Base-by-base conservation (phyloP, 2,113 vertebrate species). In the Sinosuthora webbiana region DNA sequence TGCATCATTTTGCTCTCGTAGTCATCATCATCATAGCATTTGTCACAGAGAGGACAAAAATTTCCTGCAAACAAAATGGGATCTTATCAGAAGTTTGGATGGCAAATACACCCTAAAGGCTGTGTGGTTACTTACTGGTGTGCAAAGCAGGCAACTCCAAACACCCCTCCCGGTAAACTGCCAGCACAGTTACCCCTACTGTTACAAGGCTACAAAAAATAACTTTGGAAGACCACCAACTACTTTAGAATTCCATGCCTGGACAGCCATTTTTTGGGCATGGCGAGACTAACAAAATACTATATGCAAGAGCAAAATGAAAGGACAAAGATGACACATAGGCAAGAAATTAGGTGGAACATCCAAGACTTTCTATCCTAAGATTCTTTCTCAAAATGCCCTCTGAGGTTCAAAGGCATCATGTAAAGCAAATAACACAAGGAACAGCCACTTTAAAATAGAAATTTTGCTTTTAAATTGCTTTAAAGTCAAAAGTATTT, bases 1-100 rank as follows among this genome's bases (percentile, higher is more conserved):
- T 99, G 98, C 98, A 99, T 99, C 98, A 99, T 99, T 97, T 99
- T 99, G 97, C 99, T 99, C 90, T 99, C 99, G 1, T 98, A 98
- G 97, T 99, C 99, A 0, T 99, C 99, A 3, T 99, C 99, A 19
- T 99, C 99, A 1, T 98, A 99, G 97, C 99, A 99, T 87, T 99
- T 99, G 96, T 99, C 98, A 95, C 99, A 99, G 57, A 99, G 98
- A 53, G 99, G 99, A 96, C 99, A 99, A 97, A 99, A 99, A 87
- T 99, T 99, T 91, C 99, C 99, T 99, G 94, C n/a, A 94, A 97
- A 81, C n/a, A 44, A 83, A 87, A 81, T 1, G 30, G 7, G 56
- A 35, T n/a, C 37, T 55, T 50, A 64, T 11, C 60, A 62, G 39
- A 15, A 71, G 33, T 42, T 22, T 42, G 60, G 57, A 20, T 87